phyloP scores from a whole-genome alignment of 2,888 invertebrate species.

The Ligdia adustata region DNA sequence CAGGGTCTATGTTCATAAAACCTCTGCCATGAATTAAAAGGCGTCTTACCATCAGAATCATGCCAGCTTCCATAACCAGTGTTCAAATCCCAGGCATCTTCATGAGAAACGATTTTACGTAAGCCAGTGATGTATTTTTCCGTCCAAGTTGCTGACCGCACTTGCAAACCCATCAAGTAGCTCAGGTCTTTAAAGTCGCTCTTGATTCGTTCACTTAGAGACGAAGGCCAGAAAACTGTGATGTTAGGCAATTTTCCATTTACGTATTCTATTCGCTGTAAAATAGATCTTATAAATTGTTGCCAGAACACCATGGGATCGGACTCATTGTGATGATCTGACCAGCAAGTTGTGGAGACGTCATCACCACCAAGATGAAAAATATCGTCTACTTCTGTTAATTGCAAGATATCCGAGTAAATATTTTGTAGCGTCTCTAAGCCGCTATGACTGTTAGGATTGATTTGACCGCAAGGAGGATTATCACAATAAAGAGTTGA shows the following conservation, averaged over 20 bases:
- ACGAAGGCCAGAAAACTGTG: slow-evolving; percentile 60
- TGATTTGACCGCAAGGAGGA: slow-evolving; percentile 92
- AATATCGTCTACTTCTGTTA: slow-evolving; percentile 90
- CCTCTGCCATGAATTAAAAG: slow-evolving; percentile 93
- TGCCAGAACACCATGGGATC: slow-evolving; percentile 88
- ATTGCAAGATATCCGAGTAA: slow-evolving; percentile 88
- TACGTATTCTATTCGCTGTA: slow-evolving; percentile 82
- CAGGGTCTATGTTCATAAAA: slow-evolving; percentile 92
- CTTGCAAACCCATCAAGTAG: slow-evolving; percentile 67
- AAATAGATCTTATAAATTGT: slow-evolving; percentile 86
- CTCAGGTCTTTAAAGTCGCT: slow-evolving; percentile 52
- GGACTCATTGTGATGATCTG: slow-evolving; percentile 84
- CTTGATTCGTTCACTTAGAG: slow-evolving; percentile 52
- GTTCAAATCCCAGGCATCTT: slow-evolving; percentile 93
- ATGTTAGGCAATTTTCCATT: slow-evolving; percentile 67
- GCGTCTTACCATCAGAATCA: slow-evolving; percentile 89
- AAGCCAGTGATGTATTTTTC: slow-evolving; percentile 82
- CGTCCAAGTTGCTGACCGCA: slow-evolving; percentile 87
- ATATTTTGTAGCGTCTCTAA: slow-evolving; percentile 88
- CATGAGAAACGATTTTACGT: slow-evolving; percentile 90
- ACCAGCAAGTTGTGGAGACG: slow-evolving; percentile 90
- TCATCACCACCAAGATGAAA: slow-evolving; percentile 92
- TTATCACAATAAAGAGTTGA: slow-evolving; percentile 89
- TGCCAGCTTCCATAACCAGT: slow-evolving; percentile 92
- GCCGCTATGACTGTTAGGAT: slow-evolving; percentile 88